Evolutionary conservation across 2,113 vertebrate genomes (phyloP), one percentile per base, ranked within the genome.

Genomic region (Craseonycteris thonglongyai): DNA sequence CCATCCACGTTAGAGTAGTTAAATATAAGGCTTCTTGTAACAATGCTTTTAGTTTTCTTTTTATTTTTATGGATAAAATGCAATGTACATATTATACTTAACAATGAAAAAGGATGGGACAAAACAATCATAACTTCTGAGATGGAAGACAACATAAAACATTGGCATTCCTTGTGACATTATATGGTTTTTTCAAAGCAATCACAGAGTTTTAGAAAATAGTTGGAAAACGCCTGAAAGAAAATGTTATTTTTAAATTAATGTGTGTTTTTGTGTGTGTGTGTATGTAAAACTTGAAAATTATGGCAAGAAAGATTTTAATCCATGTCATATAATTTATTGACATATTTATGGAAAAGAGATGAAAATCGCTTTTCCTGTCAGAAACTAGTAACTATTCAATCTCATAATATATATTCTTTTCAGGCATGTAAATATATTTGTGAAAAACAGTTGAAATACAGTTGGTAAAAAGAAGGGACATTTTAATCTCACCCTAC

Each of bases 11-110:
- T 3, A 15, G n/a, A 81, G 24, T 26, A 42, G 49, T 5, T 40
- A n/a, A 59, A 93, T 9, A 49, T 16, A 88, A 72, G 26, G 92
- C 45, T 83, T 66, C 45, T 79, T 21, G 4, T 19, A 28, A 65
- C 30, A 76, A n/a, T 30, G 14, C 6, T 92, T 91, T 49, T 38
- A 45, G 28, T 87, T 88, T 71, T 66, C 83, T 40, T 94, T 98
- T 98, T 97, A 98, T 98, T 98, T 97, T 97, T 95, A 89, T 35
- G 59, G 84, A 66, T 98, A 98, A 97, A 97, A 97, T 98, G 93
- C 95, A 96, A 68, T 94, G 96, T 91, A 97, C 91, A 89, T 59
- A 63, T 79, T 95, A 87, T 97, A 90, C 84, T 95, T 92, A 94
- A 97, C 91, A 95, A n/a, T 80, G 61, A 93, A 80, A 96, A 3